Percentiles rank a stretch among this genome's conserved stretches.
These are phyloP conservation scores for Xyrichtys novacula DNA, from an alignment of 2,797 vertebrate species.

Conservation along the genomic window DNA sequence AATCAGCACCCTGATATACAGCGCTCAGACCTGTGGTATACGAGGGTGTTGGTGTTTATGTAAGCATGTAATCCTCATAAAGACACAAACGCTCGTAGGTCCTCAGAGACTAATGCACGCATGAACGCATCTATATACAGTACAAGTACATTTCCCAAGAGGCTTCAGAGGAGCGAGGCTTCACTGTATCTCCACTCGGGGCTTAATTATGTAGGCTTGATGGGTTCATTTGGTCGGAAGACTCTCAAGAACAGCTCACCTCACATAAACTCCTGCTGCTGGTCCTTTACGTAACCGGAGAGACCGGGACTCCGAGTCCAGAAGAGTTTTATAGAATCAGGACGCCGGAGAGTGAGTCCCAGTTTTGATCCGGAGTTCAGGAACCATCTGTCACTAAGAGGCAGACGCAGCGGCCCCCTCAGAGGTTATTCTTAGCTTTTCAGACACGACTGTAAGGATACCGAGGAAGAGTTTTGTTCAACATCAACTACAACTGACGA, in stretches of 20 bases:
- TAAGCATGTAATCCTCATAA: conserved; percentile 27
- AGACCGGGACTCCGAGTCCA: neutral
- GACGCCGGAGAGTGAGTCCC: conserved; percentile 6
- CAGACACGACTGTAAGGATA: neutral
- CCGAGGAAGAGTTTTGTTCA: neutral
- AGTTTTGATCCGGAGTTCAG: conserved; percentile 13
- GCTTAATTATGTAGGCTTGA: conserved; percentile 16
- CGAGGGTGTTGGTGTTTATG: neutral
- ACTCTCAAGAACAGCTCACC: neutral
- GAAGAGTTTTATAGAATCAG: conserved; percentile 27
- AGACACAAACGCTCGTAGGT: neutral
- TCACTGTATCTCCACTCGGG: neutral
- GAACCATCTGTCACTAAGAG: conserved; percentile 17
- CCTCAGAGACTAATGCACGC: conserved; percentile 11
- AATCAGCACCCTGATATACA: neutral
- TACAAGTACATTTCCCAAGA: neutral
- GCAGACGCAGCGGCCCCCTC: neutral
- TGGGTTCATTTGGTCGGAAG: conserved; percentile 17
- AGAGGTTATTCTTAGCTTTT: neutral
- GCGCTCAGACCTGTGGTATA: conserved; percentile 3
- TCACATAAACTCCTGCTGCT: conserved; percentile 17
- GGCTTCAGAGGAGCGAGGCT: neutral
- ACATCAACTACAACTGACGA: neutral
- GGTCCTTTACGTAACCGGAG: conserved; percentile 17
- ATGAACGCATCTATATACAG: conserved; percentile 17